Percentiles rank a stretch among this genome's conserved stretches.
Evolutionary conservation across 2,797 vertebrate genomes (phyloP).

Genomic region (Schizothorax lantsangensis): DNA sequence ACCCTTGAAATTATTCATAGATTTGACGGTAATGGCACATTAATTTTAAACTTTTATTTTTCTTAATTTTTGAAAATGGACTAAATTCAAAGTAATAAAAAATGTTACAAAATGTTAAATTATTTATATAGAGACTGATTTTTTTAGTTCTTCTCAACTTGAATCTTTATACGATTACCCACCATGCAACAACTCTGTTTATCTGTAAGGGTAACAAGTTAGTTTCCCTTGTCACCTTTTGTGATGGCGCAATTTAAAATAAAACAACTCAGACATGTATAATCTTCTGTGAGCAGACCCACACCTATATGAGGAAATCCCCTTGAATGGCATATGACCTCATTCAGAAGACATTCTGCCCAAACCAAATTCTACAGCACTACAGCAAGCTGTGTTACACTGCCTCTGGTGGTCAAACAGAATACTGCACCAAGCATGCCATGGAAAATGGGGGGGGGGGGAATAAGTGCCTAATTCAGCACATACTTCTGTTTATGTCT

Average conservation of each 20-base stretch:
- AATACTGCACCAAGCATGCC: conserved; percentile 41
- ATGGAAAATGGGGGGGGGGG: not conserved
- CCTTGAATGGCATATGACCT: conserved; percentile 74
- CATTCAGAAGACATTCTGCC: conserved; percentile 71
- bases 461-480: conserved; percentile 13
- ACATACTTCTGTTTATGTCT: conserved; percentile 2
- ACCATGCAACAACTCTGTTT: conserved; percentile 7
- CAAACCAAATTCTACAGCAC: conserved; percentile 61
- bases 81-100: not conserved
- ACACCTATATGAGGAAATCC: conserved; percentile 78
- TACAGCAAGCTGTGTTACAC: conserved; percentile 38
- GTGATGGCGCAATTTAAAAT: conserved; percentile 36
- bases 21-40: not conserved
- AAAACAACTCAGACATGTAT: conserved; percentile 49
- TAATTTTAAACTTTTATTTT: no score
- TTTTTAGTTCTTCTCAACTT: not conserved
- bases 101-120: not conserved
- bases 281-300: conserved; percentile 57
- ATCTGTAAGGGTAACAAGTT: not conserved
- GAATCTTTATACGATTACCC: not conserved
- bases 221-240: conserved; percentile 30
- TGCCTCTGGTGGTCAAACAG: conserved; percentile 55
- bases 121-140: not conserved
- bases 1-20: not conserved
- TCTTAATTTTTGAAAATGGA: not conserved